Conservation (phyloP, 1,140 invertebrate genomes). For the Euura lappo region DNA sequence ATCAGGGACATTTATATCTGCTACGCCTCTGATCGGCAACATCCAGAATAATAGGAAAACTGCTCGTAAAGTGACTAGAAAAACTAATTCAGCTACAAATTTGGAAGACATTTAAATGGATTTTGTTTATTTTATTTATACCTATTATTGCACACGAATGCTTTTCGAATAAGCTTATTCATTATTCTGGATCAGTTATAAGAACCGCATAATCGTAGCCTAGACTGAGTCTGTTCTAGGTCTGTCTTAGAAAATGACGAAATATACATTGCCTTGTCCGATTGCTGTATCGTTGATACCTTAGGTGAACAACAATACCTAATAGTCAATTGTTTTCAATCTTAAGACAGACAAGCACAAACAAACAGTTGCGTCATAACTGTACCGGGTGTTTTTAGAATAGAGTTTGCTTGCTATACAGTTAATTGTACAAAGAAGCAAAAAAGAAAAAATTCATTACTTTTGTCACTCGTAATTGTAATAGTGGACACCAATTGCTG, state of each 20-base stretch:
- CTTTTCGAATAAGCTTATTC: constrained; percentile 34
- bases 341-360: constrained; percentile 59
- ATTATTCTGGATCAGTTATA: constrained; percentile 59
- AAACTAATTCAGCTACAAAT: neutral
- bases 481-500: neutral
- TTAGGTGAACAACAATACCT: neutral
- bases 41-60: constrained; percentile 56
- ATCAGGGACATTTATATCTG: constrained; percentile 42
- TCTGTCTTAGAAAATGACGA: constrained; percentile 55
- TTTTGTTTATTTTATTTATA: constrained; percentile 3
- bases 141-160: constrained; percentile 9
- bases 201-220: constrained; percentile 44
- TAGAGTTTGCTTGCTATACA: constrained; percentile 18
- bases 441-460: too few species aligned
- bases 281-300: neutral
- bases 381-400: constrained; percentile 57
- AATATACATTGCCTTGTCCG: neutral
- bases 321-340: neutral
- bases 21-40: constrained; percentile 32
- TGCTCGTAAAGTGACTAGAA: constrained; percentile 15
- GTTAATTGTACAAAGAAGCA: too few species aligned
- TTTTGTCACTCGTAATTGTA: too few species aligned
- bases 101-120: neutral
- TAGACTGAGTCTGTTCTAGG: constrained; percentile 61
- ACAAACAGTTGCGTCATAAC: constrained; percentile 58